Base-by-base conservation (phyloP, 2,113 vertebrate genomes). In the Sclerurus mexicanus region DNA sequence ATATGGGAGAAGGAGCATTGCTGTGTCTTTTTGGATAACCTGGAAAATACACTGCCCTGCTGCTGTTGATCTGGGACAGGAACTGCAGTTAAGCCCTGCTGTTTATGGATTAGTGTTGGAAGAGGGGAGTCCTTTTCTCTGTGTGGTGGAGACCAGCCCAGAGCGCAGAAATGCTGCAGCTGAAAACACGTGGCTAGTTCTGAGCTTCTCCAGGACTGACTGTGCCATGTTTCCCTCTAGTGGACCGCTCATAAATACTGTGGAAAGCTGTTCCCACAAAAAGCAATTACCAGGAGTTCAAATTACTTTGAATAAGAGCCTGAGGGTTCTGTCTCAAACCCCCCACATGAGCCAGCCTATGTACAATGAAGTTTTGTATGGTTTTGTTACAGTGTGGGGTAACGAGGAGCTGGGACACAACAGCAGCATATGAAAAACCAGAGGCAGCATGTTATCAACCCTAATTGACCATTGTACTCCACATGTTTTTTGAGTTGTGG, bases 141-240 rank as follows among this genome's bases (percentile, higher is more conserved):
- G 13, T 31, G 12, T 18, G 31, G 13, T 17, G 3, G 16, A 58
- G 25, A 60, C 33, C 42, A 40, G 52, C 39, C 50, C 63, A 35
- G 44, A 74, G 52, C 12, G 33, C 69, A 47, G 39, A 24, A 71
- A 42, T 47, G 59, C 33, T 59, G 14, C 39, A 75, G 60, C 35
- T 68, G 75, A 69, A 37, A 81, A 53, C 11, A 6, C 1, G 9
- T 19, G 87, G 40, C 73, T 77, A 52, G 20, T 52, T 46, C 53
- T 53, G 59, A 73, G 66, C 67, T 47, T 9, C 40, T 52, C 1
- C 8, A 3, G 18, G 49, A 52, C 37, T 52, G 49, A 13, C 23
- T n/a, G 55, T 39, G 58, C 56, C 52, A 1, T 33, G 78, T 59
- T 84, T 86, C 95, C 95, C 90, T 93, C 85, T 95, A 83, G 82